A percentile compares a stretch with the other conserved stretches of the same genome.
Conservation (phyloP, 2,797 vertebrate species). For the Neosilurus mollespiculum region DNA sequence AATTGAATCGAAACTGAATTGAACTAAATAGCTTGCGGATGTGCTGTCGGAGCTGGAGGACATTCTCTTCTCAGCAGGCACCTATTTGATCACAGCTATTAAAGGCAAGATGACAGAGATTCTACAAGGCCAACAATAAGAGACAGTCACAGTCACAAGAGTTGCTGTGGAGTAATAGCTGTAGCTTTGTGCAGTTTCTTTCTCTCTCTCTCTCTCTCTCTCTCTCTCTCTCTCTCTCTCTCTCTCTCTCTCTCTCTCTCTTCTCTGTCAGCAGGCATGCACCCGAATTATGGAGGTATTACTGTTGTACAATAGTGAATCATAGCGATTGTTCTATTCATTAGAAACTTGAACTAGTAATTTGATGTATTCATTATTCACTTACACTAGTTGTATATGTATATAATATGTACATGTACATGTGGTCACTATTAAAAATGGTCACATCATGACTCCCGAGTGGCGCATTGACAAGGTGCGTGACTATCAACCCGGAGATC, state of each 20-base stretch:
- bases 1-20: slow-evolving; percentile 29
- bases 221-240: slow-evolving; percentile 16
- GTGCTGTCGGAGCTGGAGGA: slow-evolving; percentile 39
- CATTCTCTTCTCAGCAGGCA: slow-evolving; percentile 53
- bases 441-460: too few relatives aligned
- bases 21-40: slow-evolving; percentile 25
- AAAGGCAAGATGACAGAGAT: slow-evolving; percentile 55
- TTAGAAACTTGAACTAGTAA: neutral
- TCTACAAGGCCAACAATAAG: slow-evolving; percentile 52
- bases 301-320: neutral
- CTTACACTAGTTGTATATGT: neutral
- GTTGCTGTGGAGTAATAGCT: slow-evolving; percentile 36
- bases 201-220: slow-evolving; percentile 18
- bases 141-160: slow-evolving; percentile 34
- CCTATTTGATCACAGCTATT: slow-evolving; percentile 63
- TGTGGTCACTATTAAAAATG: too few relatives aligned
- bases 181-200: slow-evolving; percentile 27
- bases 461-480: too few relatives aligned
- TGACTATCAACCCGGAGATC: too few relatives aligned
- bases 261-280: slow-evolving; percentile 32
- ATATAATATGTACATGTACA: too few relatives aligned
- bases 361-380: neutral
- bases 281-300: slow-evolving; percentile 26
- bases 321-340: neutral
- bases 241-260: slow-evolving; percentile 2